A percentile compares a stretch with the other conserved stretches of the same genome.
Conservation (phyloP, 2,113 vertebrate species). For the Microcebus tavaratra region DNA sequence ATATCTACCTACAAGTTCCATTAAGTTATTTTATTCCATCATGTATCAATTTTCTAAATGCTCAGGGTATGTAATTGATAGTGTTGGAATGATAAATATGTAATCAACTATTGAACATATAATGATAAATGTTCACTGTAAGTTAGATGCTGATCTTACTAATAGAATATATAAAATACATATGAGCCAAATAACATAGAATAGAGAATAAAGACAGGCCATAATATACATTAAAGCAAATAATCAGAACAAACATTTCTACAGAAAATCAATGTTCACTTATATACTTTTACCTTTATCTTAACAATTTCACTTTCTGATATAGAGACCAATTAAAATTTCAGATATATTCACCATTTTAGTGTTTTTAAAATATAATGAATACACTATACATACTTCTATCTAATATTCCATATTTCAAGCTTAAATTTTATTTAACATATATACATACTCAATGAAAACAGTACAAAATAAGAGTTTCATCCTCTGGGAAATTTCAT, state of each 20-base stretch:
- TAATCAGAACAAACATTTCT: not conserved
- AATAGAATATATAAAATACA: not conserved
- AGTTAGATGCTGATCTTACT: not conserved
- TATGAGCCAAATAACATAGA: not conserved
- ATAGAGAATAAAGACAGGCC: not conserved
- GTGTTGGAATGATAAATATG: not conserved
- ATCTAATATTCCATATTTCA: not conserved
- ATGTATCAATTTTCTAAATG: not conserved
- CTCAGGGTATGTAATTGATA: not conserved
- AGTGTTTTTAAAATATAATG: not conserved
- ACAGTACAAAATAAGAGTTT: not conserved
- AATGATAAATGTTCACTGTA: not conserved
- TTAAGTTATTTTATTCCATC: not conserved
- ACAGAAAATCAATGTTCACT: not conserved
- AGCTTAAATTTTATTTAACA: not conserved
- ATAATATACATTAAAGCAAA: not conserved
- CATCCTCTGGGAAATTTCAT: not conserved
- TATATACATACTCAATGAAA: not conserved
- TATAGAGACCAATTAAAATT: not conserved
- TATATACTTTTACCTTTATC: not conserved
- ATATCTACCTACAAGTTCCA: not conserved
- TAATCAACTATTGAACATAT: not conserved
- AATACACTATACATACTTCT: not conserved
- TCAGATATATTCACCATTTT: not conserved
- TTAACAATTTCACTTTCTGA: not conserved